A percentile compares a stretch with the other conserved stretches of the same genome.
phyloP scores from a whole-genome alignment of 2,888 invertebrate species.

The Cephus sareptanus region DNA sequence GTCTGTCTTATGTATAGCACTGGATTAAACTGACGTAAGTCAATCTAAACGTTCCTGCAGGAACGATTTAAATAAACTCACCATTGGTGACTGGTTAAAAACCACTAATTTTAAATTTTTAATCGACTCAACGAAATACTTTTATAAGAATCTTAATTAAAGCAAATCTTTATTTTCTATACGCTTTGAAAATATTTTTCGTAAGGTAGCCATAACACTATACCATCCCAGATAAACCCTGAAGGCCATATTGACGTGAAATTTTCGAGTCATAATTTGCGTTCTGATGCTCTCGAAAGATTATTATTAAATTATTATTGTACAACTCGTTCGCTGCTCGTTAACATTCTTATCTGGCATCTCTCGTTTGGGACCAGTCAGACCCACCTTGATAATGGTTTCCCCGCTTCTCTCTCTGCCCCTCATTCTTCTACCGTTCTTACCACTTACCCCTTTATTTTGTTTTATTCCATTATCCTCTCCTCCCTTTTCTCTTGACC shows the following conservation, averaged over 20 bases:
- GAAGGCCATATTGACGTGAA: constrained; percentile 13
- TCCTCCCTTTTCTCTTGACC: not conserved
- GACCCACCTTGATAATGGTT: not conserved
- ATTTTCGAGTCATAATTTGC: constrained; percentile 20
- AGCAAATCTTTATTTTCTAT: not conserved
- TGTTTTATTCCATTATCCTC: not conserved
- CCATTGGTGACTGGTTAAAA: not conserved
- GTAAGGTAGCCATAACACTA: not conserved
- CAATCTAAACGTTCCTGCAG: not conserved
- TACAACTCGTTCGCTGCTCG: constrained; percentile 19
- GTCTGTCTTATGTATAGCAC: not conserved
- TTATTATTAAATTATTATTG: constrained; percentile 24
- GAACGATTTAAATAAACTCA: not conserved
- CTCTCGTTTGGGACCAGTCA: constrained; percentile 8
- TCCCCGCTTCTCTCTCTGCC: not conserved
- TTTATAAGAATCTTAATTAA: not conserved
- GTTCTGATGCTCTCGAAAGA: constrained; percentile 7
- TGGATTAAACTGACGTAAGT: not conserved
- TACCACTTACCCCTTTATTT: not conserved
- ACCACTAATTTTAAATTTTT: not conserved
- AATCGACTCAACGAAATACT: not conserved
- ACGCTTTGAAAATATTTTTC: not conserved
- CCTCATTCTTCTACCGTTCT: not conserved
- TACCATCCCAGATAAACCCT: not conserved
- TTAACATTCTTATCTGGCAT: constrained; percentile 23